Conservation (phyloP, 2,888 invertebrate genomes). For the Teleiodes luculella region DNA sequence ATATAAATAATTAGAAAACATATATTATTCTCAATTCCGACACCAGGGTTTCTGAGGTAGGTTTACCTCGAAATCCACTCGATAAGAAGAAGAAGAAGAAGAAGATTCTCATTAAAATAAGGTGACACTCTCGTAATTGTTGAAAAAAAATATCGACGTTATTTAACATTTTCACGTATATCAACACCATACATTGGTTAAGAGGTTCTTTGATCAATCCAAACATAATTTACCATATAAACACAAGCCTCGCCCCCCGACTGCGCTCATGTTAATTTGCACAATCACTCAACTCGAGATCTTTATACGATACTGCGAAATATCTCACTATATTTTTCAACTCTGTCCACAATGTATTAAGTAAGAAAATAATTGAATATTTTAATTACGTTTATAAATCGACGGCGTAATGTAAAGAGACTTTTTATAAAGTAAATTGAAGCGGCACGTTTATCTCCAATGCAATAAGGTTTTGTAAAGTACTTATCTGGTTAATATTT, state of each 20-base stretch:
- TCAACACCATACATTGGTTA: no score
- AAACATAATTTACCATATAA: background rate
- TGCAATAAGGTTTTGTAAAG: background rate
- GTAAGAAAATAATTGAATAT: conserved; percentile 31
- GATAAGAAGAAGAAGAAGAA: no score
- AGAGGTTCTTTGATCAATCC: background rate
- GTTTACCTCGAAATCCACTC: no score
- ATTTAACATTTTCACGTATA: no score
- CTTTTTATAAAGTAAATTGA: background rate
- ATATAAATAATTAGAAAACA: no score
- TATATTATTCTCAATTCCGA: no score
- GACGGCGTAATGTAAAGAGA: background rate
- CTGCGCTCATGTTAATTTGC: conserved; percentile 44
- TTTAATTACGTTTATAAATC: conserved; percentile 5
- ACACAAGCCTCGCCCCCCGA: conserved; percentile 39
- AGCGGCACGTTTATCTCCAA: conserved; percentile 33
- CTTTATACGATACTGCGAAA: conserved; percentile 43
- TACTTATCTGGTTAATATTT: no score
- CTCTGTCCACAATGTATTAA: conserved; percentile 29
- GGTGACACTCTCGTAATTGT: no score
- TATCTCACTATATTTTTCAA: conserved; percentile 42
- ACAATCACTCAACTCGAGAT: conserved; percentile 53
- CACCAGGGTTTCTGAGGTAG: no score
- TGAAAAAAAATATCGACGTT: no score
- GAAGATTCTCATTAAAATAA: no score